Evolutionary conservation across 2,888 invertebrate species (phyloP).

Genomic region (Phragmatobia fuliginosa): DNA sequence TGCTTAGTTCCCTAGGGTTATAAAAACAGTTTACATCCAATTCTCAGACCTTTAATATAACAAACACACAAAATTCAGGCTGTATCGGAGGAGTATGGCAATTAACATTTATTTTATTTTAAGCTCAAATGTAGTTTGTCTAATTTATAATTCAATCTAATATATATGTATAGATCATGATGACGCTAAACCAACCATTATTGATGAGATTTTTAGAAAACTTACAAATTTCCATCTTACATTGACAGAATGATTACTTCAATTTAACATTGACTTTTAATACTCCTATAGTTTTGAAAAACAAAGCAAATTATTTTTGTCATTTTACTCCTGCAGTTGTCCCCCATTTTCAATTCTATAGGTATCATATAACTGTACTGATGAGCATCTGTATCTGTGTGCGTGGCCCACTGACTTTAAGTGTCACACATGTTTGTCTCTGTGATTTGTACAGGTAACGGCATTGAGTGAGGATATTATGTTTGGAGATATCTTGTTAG

Average conservation of each 20-base stretch:
- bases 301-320: background rate
- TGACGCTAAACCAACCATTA: no score
- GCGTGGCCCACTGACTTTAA: constrained; percentile 11
- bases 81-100: no score
- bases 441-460: constrained; percentile 19
- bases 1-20: no score
- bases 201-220: no score
- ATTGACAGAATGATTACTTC: background rate
- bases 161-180: no score
- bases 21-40: no score
- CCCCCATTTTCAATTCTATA: constrained; percentile 18
- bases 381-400: constrained; percentile 5
- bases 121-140: no score
- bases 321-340: background rate
- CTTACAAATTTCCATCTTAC: background rate
- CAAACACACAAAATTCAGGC: no score
- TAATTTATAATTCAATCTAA: no score
- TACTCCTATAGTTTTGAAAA: background rate
- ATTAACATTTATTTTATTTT: no score
- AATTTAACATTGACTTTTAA: background rate
- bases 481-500: background rate
- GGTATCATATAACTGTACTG: background rate
- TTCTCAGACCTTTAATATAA: no score
- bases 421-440: constrained; percentile 13
- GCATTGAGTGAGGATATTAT: background rate